Percentiles rank a stretch among this genome's conserved stretches.
These are phyloP conservation scores for Sebastes nivosus DNA, from an alignment of 2,797 vertebrate species.

Conservation along the genomic window DNA sequence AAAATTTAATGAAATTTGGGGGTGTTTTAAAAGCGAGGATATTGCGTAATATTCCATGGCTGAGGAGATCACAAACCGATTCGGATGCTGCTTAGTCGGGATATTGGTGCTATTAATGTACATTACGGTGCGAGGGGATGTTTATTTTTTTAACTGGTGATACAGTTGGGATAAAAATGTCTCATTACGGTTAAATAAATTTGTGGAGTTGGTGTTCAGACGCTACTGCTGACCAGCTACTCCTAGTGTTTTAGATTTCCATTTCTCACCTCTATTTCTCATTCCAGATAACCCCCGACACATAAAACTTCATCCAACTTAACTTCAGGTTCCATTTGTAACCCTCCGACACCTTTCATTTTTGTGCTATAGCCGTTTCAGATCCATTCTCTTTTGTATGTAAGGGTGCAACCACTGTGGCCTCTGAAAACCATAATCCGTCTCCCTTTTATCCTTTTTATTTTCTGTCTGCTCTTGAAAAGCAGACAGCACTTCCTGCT, in stretches of 20 bases:
- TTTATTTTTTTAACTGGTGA: background rate
- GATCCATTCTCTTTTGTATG: background rate
- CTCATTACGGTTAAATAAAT: background rate
- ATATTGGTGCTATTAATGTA: background rate
- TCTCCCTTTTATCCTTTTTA: background rate
- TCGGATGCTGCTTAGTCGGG: background rate
- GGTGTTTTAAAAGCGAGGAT: background rate
- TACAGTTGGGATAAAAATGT: background rate
- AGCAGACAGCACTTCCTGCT: conserved; percentile 2
- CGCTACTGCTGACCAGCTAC: background rate
- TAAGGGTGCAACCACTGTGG: background rate
- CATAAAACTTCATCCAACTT: background rate
- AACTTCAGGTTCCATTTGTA: background rate
- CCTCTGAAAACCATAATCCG: conserved; percentile 10
- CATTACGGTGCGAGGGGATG: background rate
- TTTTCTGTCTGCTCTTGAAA: conserved; percentile 17
- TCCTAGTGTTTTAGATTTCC: background rate
- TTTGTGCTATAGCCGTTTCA: background rate
- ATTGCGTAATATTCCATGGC: background rate
- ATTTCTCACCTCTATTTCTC: background rate
- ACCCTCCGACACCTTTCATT: background rate
- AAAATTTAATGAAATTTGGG: conserved; percentile 14
- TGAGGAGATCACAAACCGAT: conserved; percentile 13
- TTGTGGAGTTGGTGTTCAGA: background rate
- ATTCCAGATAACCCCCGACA: background rate